A percentile compares a stretch with the other conserved stretches of the same genome.
Conservation (phyloP, 2,113 vertebrate species). For the Morone saxatilis region DNA sequence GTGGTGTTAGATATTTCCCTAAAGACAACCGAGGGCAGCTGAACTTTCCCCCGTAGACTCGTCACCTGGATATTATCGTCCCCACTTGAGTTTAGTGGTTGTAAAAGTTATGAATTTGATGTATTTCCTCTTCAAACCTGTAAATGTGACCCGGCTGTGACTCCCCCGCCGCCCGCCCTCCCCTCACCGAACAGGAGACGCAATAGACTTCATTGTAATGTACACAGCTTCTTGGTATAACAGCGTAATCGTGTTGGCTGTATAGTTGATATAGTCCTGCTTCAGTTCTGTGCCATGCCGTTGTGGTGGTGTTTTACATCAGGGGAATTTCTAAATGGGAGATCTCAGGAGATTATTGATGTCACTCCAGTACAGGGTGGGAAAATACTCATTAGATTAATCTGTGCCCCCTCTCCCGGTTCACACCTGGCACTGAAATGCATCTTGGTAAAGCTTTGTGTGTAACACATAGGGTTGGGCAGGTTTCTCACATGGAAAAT, state of each 20-base stretch:
- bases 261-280: constrained; percentile 54
- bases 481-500: too few species aligned
- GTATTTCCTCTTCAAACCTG: constrained; percentile 57
- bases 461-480: neutral
- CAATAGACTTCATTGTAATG: constrained; percentile 38
- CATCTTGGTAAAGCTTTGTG: constrained; percentile 3
- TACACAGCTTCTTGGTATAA: constrained; percentile 62
- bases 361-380: constrained; percentile 68
- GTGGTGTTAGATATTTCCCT: constrained; percentile 19
- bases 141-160: constrained; percentile 59
- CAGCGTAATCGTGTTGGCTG: constrained; percentile 53
- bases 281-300: constrained; percentile 62
- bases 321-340: constrained; percentile 61
- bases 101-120: constrained; percentile 51
- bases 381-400: constrained; percentile 12
- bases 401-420: neutral
- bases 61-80: constrained; percentile 43
- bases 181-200: constrained; percentile 25
- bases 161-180: constrained; percentile 2
- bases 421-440: constrained; percentile 24
- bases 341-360: constrained; percentile 83
- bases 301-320: constrained; percentile 61
- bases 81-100: constrained; percentile 38
- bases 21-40: constrained; percentile 45
- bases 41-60: constrained; percentile 18